These are phyloP conservation scores for Columbina picui DNA, from an alignment of 2,113 vertebrate species.

Conservation along the genomic window DNA sequence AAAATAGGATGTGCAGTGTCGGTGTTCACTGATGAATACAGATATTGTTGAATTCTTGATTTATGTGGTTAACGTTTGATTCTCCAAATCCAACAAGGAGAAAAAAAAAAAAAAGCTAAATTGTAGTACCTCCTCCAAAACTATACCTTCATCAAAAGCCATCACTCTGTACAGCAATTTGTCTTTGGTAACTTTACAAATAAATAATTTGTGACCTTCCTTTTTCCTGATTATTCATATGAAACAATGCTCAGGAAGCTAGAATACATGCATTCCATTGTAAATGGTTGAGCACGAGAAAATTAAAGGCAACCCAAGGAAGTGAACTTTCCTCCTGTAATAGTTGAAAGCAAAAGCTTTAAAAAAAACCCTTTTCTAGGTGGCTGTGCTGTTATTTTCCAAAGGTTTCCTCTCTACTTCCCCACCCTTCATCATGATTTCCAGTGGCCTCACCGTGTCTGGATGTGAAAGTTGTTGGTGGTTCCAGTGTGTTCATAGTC, in stretches of 20 bases:
- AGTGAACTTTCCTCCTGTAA: not conserved
- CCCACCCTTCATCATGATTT: not conserved
- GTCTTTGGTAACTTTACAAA: not conserved
- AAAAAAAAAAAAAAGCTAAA: not conserved
- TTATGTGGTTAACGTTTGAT: not conserved
- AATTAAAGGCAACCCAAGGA: not conserved
- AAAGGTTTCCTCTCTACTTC: not conserved
- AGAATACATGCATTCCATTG: not conserved
- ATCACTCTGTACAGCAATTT: not conserved
- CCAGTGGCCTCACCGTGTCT: slow-evolving; percentile 82
- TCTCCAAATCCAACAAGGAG: not conserved
- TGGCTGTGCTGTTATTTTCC: not conserved
- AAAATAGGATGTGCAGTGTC: not conserved
- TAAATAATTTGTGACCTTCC: not conserved
- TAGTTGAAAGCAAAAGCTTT: not conserved
- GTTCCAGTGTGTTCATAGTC: slow-evolving; percentile 98
- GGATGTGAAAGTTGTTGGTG: slow-evolving; percentile 99
- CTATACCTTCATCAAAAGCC: not conserved
- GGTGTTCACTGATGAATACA: not conserved
- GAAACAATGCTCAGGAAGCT: not conserved
- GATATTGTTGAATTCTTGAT: not conserved
- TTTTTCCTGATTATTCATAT: not conserved
- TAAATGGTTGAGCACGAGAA: not conserved
- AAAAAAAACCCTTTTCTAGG: not conserved
- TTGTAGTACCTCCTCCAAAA: not conserved